These are phyloP conservation scores for Hypotaenidia philippensis DNA, from an alignment of 2,797 vertebrate genomes.

Conservation along the genomic window DNA sequence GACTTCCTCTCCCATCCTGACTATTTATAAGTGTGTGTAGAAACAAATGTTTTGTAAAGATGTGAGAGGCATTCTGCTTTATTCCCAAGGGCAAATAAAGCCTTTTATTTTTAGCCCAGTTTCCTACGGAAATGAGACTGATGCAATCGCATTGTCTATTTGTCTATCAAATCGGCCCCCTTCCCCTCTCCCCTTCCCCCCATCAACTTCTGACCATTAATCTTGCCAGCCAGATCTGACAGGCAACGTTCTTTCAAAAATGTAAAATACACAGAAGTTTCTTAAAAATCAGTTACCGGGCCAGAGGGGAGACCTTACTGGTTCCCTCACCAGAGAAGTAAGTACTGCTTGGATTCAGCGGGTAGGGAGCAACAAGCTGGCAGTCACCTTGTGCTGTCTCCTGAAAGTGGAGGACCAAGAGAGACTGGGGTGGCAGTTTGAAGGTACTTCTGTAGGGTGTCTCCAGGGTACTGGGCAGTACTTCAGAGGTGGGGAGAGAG, in stretches of 20 bases:
- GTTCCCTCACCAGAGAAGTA: not conserved
- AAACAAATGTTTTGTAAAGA: conserved; percentile 67
- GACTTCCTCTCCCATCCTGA: conserved; percentile 63
- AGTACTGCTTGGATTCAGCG: not conserved
- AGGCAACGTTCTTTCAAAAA: not conserved
- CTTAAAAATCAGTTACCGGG: not conserved
- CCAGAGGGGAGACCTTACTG: not conserved
- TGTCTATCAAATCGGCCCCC: conserved; percentile 11
- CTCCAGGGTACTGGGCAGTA: not conserved
- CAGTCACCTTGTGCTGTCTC: too few species aligned
- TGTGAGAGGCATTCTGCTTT: conserved; percentile 68
- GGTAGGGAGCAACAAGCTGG: not conserved
- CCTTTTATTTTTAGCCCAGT: conserved; percentile 68
- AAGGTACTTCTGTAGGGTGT: not conserved
- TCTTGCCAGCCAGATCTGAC: not conserved
- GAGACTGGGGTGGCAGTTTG: not conserved
- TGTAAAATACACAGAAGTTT: not conserved
- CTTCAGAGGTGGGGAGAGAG: not conserved
- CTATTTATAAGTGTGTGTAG: conserved; percentile 64
- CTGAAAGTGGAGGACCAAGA: not conserved
- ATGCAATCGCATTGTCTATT: conserved; percentile 73
- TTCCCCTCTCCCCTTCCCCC: not conserved
- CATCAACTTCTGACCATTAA: not conserved
- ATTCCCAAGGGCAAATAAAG: conserved; percentile 59
- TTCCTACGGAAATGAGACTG: conserved; percentile 73